Conservation (phyloP, 2,797 vertebrate genomes). For the Menidia menidia region DNA sequence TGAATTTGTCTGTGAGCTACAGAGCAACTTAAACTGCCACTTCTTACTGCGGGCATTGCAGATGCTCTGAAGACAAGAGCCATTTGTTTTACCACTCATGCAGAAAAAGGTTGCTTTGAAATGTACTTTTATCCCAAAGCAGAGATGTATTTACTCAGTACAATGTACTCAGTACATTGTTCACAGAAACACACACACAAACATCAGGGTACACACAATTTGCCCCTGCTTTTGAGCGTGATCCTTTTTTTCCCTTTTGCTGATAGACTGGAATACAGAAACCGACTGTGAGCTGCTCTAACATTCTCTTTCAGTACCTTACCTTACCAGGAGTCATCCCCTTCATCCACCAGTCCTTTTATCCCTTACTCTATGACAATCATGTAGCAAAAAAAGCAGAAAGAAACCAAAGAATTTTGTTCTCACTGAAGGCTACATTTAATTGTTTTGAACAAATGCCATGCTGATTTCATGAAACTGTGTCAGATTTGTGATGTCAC, state of each 20-base stretch:
- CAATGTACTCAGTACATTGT: background rate
- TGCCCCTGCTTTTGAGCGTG: constrained; percentile 8
- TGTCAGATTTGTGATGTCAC: too few species aligned
- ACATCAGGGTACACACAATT: background rate
- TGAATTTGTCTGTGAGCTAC: constrained; percentile 55
- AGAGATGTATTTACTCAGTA: background rate
- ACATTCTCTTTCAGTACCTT: constrained; percentile 63
- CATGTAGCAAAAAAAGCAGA: background rate
- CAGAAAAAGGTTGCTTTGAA: background rate
- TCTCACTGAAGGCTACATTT: background rate
- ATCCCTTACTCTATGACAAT: constrained; percentile 31
- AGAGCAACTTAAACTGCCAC: constrained; percentile 12
- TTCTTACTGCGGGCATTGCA: constrained; percentile 5
- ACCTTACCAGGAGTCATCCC: constrained; percentile 19
- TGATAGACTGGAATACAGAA: constrained; percentile 45
- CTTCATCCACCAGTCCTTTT: constrained; percentile 25
- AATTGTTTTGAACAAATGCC: background rate
- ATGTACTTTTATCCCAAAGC: background rate
- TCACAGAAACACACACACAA: background rate
- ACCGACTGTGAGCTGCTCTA: constrained; percentile 58
- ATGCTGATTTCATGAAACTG: too few species aligned
- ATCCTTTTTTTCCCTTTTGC: constrained; percentile 4
- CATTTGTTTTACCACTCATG: background rate
- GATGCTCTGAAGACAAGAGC: constrained; percentile 1
- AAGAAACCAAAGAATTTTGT: background rate